Evolutionary conservation across 2,888 invertebrate species (phyloP), one percentile per base, ranked within the genome.

Genomic region (Agrilus mali): DNA sequence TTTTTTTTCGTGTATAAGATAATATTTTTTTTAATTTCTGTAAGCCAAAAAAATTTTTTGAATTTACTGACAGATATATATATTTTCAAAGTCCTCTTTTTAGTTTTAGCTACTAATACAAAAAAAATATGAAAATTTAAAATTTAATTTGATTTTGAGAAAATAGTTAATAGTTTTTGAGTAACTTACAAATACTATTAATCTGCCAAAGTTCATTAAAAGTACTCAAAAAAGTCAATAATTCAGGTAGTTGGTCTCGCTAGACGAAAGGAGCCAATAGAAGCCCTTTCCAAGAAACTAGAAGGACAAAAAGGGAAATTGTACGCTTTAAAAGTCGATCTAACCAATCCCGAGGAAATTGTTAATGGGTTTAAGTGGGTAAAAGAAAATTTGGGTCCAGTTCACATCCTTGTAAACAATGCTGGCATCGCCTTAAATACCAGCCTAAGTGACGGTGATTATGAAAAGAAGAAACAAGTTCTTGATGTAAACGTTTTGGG

Each of bases 331-430:
- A 48, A 42, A 34, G 49, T 43, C 12, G 55, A 56, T 38, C n/a
- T 56, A 14, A 48, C 46, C 7, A 44, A 47, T 3, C 52, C 53
- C n/a, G 44, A 52, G 16, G 53, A 56, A 7, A 53, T 54, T 12
- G n/a, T 50, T 12, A 39, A 44, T 10, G 53, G 50, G 1, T 53
- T 55, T 34, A 40, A 49, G 22, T 53, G 49, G 45, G 42, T 50
- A 1, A 49, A 48, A 7, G 45, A 52, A 7, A 53, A 50, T 42
- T 33, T 53, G 8, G 56, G 55, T 2, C 50, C 51, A 2, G 49
- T 54, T 31, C 46, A 49, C 42, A 44, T 56, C 27, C 37, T 56
- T 12, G 42, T 56, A 27, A 56, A 56, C 40, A 53, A 53, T 34
- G 55, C 53, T 6, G 56, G 53, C 1, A 38, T 50, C 14, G 36